Base-by-base conservation (phyloP, 1,140 invertebrate species). In the Macrobrachium nipponense region DNA sequence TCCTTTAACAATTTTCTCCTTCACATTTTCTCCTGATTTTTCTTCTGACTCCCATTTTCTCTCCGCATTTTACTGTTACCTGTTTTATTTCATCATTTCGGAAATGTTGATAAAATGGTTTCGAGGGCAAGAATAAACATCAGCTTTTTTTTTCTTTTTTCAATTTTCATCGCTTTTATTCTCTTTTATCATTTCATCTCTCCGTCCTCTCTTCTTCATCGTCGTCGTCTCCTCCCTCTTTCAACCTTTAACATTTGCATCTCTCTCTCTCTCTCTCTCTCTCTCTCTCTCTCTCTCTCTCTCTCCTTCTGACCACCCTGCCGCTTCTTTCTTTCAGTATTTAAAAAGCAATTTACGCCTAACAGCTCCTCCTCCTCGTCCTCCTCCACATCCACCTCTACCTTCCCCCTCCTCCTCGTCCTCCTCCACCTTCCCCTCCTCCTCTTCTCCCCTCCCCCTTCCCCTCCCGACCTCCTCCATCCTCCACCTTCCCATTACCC, bases 191-290 rank as follows among this genome's bases (percentile, higher is more conserved):
- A 15, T 44, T 27, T 10, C 23, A 17, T 73, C n/a, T 73, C 18
- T 27, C 23, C 44, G 6, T 27, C 15, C 70, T 73, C 23, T 27
- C 12, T 51, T 12, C 51, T 51, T 51, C 51, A 12, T 10, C 51
- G 8, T 51, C 12, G 0, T 51, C 12, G 0, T 58, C 43, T 58
- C 59, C 72, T 44, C 73, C 59, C 27, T 76, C 43, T 76, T 58
- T 51, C 73, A 58, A 51, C 12, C 12, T 51, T 51, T 51, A 51
- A 51, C 51, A 51, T 51, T 10, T 51, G 7, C 51, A 18, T 76
- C 44, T 76, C 43, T 76, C 73, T 76, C 43, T 76, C 73, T 51
- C n/a, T n/a, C 70, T 43, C 73, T 44, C 23, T 75, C 36, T 75
- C 36, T 51, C 73, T n/a, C n/a, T n/a, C n/a, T n/a, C 43, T 76